Percentiles rank a stretch among this genome's conserved stretches.
Conservation (phyloP, 1,140 invertebrate genomes). For the Cotesia chilonis region DNA sequence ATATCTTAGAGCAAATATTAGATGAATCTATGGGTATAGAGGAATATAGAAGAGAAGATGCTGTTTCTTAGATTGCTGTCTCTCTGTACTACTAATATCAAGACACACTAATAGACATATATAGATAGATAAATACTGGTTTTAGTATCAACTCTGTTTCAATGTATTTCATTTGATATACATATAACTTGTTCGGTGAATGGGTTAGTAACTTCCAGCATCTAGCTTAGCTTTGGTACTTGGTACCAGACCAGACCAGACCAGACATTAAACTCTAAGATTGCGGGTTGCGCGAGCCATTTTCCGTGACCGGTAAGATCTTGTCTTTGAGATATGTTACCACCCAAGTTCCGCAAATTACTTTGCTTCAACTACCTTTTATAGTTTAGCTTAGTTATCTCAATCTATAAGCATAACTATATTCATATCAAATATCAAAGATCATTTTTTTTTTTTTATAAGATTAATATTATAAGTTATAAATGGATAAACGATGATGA, state of each 20-base stretch:
- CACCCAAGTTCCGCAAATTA: slow-evolving; percentile 38
- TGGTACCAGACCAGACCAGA: too few species aligned
- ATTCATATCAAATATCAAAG: background rate
- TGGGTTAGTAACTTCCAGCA: background rate
- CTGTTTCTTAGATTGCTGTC: background rate
- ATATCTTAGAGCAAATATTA: slow-evolving; percentile 62
- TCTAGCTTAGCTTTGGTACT: slow-evolving; percentile 43
- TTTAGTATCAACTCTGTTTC: slow-evolving; percentile 36
- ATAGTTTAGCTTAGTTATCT: background rate
- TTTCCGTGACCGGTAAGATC: slow-evolving; percentile 63
- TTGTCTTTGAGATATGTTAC: slow-evolving; percentile 58
- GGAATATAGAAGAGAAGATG: background rate
- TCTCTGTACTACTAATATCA: background rate
- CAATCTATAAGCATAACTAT: background rate
- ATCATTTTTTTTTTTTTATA: background rate
- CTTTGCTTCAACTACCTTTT: slow-evolving; percentile 20
- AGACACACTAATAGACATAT: background rate
- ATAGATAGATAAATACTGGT: too few species aligned
- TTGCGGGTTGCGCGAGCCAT: slow-evolving; percentile 64
- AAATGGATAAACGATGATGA: too few species aligned
- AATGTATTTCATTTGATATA: slow-evolving; percentile 65
- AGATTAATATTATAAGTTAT: too few species aligned
- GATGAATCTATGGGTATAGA: slow-evolving; percentile 36
- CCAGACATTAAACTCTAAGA: slow-evolving; percentile 56
- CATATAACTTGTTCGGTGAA: slow-evolving; percentile 56